Evolutionary conservation across 2,113 vertebrate genomes (phyloP), one percentile per base, ranked within the genome.

Genomic region (Aplodontia rufa): DNA sequence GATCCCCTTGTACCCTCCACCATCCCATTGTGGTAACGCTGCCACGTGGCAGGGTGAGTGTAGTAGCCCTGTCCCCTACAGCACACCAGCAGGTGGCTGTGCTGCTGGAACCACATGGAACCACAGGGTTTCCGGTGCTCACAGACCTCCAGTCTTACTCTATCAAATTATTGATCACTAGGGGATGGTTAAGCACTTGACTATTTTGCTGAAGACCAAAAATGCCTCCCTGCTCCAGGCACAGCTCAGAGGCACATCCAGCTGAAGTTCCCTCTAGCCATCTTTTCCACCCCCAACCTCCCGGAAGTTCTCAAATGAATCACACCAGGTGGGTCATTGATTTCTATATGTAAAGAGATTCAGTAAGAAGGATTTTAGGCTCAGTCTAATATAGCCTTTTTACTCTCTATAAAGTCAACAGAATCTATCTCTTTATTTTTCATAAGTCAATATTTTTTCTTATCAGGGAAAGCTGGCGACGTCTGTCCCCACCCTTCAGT

Each of bases 291-390:
- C 13, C 22, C 14, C 0, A 1, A 1, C 45, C 19, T 19, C 37
- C 8, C 26, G 45, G 35, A 74, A 71, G 49, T 75, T 95, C 42
- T 68, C 55, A 91, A 55, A 47, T 47, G 89, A 72, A 75, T 94
- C 45, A 86, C 60, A 79, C 5, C 40, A 49, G 69, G 69, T 53
- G 40, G 37, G 19, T 19, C 51, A 91, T 13, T 47, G 66, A 75
- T 94, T 89, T 76, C 64, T 81, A 35, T 53, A 69, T 24, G 49
- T 55, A 95, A 94, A 96, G 40, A 83, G 80, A 91, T 80, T 85
- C 53, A 49, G 26, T 35, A 74, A 66, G 60, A 5, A 4, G n/a
- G 40, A 68, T 74, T 94, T 85, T 79, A 91, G 74, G 8, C 55
- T 58, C 35, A 35, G 64, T 94, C 64, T 79, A 80, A 82, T 74